Evolutionary conservation across 1,140 invertebrate genomes (phyloP).

Genomic region (Neodiprion pinetum): DNA sequence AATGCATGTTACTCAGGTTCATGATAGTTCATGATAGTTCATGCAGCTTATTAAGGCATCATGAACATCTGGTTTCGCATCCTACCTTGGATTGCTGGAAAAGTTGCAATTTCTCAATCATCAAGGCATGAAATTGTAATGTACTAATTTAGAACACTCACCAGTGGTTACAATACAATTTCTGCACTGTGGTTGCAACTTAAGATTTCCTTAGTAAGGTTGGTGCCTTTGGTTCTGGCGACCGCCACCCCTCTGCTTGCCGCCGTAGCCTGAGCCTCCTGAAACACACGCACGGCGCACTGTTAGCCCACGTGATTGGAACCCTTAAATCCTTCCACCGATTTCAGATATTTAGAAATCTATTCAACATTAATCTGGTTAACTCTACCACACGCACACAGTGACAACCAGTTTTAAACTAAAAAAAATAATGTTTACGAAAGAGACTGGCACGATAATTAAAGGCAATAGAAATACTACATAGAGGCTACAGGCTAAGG

Average conservation of each 20-base stretch:
- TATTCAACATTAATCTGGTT: conserved; percentile 24
- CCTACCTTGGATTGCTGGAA: too few species aligned
- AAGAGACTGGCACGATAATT: conserved; percentile 25
- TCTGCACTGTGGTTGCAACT: conserved; percentile 54
- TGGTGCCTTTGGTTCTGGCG: conserved; percentile 79
- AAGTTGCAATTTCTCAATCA: too few species aligned
- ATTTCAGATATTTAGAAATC: conserved; percentile 13
- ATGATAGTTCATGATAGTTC: too few species aligned
- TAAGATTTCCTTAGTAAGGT: conserved; percentile 71
- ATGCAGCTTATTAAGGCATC: too few species aligned
- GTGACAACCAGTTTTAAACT: conserved; percentile 17
- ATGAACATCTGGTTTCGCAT: too few species aligned
- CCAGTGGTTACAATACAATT: conserved; percentile 59
- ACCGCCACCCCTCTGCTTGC: conserved; percentile 68
- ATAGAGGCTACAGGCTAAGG: conserved; percentile 62
- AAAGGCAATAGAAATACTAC: conserved; percentile 47
- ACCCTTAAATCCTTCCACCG: conserved; percentile 57
- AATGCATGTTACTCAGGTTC: too few species aligned
- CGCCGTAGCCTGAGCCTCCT: conserved; percentile 69
- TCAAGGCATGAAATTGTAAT: neutral
- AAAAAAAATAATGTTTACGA: conserved; percentile 20
- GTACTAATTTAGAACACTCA: conserved; percentile 48
- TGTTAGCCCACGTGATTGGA: conserved; percentile 71
- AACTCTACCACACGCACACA: conserved; percentile 42
- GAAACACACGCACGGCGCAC: conserved; percentile 55